A percentile compares a stretch with the other conserved stretches of the same genome.
Conservation (phyloP, 1,140 invertebrate species). For the Sarcophaga bullata region DNA sequence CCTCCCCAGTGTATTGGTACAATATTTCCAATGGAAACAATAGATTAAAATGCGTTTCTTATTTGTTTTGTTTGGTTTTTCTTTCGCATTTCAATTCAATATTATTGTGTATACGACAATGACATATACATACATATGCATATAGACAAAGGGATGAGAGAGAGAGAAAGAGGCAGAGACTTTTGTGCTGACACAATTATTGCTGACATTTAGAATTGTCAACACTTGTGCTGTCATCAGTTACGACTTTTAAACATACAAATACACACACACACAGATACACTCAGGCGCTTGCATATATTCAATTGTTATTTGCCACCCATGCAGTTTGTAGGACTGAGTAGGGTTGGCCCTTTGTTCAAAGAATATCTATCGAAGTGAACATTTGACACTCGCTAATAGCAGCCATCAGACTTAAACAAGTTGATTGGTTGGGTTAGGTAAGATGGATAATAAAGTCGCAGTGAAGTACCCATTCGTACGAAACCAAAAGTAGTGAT, state of each 20-base stretch:
- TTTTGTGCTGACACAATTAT: slow-evolving; percentile 24
- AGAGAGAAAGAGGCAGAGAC: background rate
- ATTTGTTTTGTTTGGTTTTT: background rate
- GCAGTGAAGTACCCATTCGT: too few species aligned
- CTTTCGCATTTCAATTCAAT: background rate
- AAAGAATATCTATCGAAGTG: too few species aligned
- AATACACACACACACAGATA: background rate
- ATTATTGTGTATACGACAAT: too few species aligned
- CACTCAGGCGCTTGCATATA: background rate
- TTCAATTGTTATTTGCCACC: background rate
- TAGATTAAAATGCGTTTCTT: background rate
- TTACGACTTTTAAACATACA: background rate
- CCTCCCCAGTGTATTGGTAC: background rate
- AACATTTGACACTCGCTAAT: too few species aligned
- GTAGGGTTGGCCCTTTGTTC: too few species aligned
- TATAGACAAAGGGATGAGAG: too few species aligned
- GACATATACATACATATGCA: too few species aligned
- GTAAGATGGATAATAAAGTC: too few species aligned
- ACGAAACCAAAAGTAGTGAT: too few species aligned
- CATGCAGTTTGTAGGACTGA: too few species aligned
- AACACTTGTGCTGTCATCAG: slow-evolving; percentile 20
- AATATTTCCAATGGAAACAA: background rate
- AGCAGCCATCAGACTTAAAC: too few species aligned
- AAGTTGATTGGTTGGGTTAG: too few species aligned
- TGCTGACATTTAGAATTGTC: slow-evolving; percentile 24